Evolutionary conservation across 2,797 vertebrate species (phyloP).

Genomic region (Valencia hispanica): DNA sequence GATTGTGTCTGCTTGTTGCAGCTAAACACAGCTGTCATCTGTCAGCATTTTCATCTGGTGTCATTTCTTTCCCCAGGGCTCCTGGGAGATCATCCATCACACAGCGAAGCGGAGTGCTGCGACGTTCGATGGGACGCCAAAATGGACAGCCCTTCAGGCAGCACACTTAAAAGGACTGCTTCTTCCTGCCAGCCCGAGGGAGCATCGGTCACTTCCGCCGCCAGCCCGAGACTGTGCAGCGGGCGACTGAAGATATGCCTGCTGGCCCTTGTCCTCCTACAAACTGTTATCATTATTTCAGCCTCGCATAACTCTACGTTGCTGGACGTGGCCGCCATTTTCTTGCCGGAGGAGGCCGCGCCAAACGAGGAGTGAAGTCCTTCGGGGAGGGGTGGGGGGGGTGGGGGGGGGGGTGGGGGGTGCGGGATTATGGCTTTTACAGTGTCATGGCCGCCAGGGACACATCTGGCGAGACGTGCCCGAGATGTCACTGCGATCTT

Average conservation of each 20-base stretch:
- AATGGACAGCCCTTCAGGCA: conserved; percentile 70
- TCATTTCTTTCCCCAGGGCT: conserved; percentile 63
- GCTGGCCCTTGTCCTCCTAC: conserved; percentile 79
- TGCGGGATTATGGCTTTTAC: conserved; percentile 53
- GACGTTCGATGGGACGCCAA: conserved; percentile 77
- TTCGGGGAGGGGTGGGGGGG: conserved; percentile 28
- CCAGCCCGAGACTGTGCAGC: conserved; percentile 71
- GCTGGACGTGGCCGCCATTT: conserved; percentile 67
- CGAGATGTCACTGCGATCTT: conserved; percentile 58
- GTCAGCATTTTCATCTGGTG: conserved; percentile 14
- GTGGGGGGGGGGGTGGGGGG: conserved; percentile 29
- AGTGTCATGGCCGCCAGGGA: conserved; percentile 58
- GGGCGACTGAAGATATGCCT: conserved; percentile 81
- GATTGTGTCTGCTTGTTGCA: background rate
- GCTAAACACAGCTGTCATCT: background rate
- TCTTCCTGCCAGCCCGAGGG: conserved; percentile 73
- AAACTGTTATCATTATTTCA: conserved; percentile 79
- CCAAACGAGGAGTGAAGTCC: conserved; percentile 78
- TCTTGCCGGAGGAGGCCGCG: conserved; percentile 77
- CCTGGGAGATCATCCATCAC: conserved; percentile 59
- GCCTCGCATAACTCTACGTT: conserved; percentile 75
- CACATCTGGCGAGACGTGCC: conserved; percentile 53
- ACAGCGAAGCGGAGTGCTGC: conserved; percentile 72
- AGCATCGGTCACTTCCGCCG: conserved; percentile 70
- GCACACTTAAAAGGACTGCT: conserved; percentile 78